A percentile compares a stretch with the other conserved stretches of the same genome.
Conservation (phyloP, 2,888 invertebrate genomes). For the Pammene aurita region DNA sequence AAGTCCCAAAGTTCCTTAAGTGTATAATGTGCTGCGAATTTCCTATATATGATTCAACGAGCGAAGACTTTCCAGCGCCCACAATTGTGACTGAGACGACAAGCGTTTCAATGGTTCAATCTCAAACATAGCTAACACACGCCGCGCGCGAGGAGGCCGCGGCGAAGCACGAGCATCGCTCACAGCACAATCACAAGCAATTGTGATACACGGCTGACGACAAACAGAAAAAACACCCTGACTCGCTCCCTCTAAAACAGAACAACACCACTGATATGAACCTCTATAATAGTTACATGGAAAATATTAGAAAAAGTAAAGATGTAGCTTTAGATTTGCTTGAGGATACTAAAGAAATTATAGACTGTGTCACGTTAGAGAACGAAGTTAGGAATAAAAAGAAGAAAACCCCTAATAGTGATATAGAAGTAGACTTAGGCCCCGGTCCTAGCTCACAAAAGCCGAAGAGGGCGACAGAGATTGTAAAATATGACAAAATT, state of each 20-base stretch:
- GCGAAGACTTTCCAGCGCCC: constrained; percentile 85
- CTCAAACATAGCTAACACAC: constrained; percentile 87
- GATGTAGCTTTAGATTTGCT: constrained; percentile 71
- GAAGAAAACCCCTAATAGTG: constrained; percentile 55
- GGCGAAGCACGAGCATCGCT: constrained; percentile 65
- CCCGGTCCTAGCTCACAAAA: constrained; percentile 69
- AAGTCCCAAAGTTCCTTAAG: constrained; percentile 92
- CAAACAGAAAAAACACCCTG: constrained; percentile 70
- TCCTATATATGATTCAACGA: constrained; percentile 91
- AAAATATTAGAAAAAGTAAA: constrained; percentile 71
- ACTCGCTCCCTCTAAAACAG: constrained; percentile 75
- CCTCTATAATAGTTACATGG: constrained; percentile 74
- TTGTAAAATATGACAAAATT: constrained; percentile 75
- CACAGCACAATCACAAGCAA: constrained; percentile 65
- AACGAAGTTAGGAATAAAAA: constrained; percentile 51
- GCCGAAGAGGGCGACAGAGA: constrained; percentile 64
- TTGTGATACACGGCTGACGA: constrained; percentile 80
- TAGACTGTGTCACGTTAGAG: constrained; percentile 57
- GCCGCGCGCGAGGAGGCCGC: constrained; percentile 76
- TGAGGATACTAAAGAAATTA: constrained; percentile 70
- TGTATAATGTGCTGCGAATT: constrained; percentile 94
- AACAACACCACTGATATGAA: constrained; percentile 78
- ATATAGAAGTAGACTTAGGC: constrained; percentile 58
- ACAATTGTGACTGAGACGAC: constrained; percentile 87
- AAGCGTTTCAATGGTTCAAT: constrained; percentile 87